These are phyloP conservation scores for Stenichneumon culpator DNA, from an alignment of 2,888 invertebrate genomes.

Conservation along the genomic window DNA sequence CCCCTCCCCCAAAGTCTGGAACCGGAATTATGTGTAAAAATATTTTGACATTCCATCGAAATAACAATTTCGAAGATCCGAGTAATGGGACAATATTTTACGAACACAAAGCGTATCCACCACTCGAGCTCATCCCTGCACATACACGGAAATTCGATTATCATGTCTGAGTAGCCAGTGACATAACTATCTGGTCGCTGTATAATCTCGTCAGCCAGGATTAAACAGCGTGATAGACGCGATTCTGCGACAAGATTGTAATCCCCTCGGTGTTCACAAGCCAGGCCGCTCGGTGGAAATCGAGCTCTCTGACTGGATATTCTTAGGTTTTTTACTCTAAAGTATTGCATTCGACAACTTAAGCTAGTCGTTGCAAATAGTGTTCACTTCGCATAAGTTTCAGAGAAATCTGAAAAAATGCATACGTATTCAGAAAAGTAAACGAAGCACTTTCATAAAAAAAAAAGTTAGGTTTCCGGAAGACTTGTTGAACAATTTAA, in stretches of 20 bases:
- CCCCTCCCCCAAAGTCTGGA: too few species aligned
- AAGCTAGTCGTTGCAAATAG: too few species aligned
- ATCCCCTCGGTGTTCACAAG: not conserved
- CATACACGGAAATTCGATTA: not conserved
- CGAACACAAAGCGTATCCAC: not conserved
- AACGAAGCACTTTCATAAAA: too few species aligned
- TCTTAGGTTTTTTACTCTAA: not conserved
- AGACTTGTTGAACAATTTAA: too few species aligned
- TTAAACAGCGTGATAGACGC: constrained; percentile 30
- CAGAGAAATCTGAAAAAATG: too few species aligned
- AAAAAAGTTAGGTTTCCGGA: too few species aligned
- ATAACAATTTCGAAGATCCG: constrained; percentile 8
- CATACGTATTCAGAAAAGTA: too few species aligned
- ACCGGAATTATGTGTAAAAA: too few species aligned
- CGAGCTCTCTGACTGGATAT: not conserved
- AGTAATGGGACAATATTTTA: constrained; percentile 12
- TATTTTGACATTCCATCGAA: constrained; percentile 11
- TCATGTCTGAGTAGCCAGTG: constrained; percentile 13
- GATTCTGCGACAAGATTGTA: constrained; percentile 43
- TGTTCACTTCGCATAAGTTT: too few species aligned
- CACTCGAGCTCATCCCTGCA: not conserved
- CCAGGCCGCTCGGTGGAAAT: not conserved
- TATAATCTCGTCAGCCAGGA: constrained; percentile 31
- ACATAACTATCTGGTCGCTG: constrained; percentile 39
- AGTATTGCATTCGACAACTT: not conserved